Evolutionary conservation across 2,113 vertebrate species (phyloP), one percentile per base, ranked within the genome.

Genomic region (Leptobrachium leishanense): DNA sequence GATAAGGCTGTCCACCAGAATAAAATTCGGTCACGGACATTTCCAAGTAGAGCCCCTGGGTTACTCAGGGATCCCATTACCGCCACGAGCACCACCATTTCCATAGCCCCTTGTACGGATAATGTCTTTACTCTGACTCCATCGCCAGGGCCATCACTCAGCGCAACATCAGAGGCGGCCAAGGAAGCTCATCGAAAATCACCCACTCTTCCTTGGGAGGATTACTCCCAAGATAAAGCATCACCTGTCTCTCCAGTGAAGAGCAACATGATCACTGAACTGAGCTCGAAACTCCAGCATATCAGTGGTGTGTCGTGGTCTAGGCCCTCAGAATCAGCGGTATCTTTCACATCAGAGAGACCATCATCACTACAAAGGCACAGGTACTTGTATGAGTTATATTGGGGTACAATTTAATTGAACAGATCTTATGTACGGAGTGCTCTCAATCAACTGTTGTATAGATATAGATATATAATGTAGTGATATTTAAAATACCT

Each of bases 201-300:
- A 0, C 83, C 86, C 65, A 85, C 89, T 66, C 83, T 88, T 54
- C 89, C 89, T 3, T 89, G 87, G 87, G 88, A 89, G 72, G 88
- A 88, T 39, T 92, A 79, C 87, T 93, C 87, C 90, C 92, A 81
- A 64, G 82, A 50, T 87, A 85, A 86, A 74, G 84, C 86, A 44
- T 88, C 88, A 2, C 86, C 94, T 9, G 86, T 91, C 44, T 91
- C 94, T 67, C 90, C 94, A 44, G 95, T 96, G 80, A 98, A 96
- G 85, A 91, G 95, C 84, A 96, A 93, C 90, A 96, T 97, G 87
- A 95, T 97, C 83, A 96, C 90, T 6, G 96, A 98, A 88, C 92
- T 98, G 84, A 97, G 90, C 91, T 93, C 88, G 92, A 98, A 98
- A 86, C 90, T 98, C 74, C 95, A 97, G 85, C 94, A 98, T 82